Conservation (phyloP, 1,140 invertebrate species). For the Drosophila bipectinata region DNA sequence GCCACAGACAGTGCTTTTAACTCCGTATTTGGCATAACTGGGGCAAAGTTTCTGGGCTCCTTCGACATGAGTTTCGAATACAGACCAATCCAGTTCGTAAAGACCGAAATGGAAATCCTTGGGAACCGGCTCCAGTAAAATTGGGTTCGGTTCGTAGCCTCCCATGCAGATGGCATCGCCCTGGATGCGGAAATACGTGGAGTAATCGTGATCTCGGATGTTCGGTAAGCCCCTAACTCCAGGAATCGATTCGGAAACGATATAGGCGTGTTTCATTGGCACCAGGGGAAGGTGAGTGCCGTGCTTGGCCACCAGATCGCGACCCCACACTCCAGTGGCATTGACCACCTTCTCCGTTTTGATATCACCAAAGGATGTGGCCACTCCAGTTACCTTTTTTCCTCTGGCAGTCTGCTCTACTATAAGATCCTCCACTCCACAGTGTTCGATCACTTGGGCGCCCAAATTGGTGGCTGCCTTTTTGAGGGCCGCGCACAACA, state of each 20-base stretch:
- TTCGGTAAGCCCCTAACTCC: slow-evolving; percentile 91
- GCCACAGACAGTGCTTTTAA: slow-evolving; percentile 93
- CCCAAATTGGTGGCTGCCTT: slow-evolving; percentile 89
- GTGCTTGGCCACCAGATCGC: slow-evolving; percentile 88
- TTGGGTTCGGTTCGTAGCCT: slow-evolving; percentile 94
- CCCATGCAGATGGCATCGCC: slow-evolving; percentile 92
- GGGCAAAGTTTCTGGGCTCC: slow-evolving; percentile 91
- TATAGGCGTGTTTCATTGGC: slow-evolving; percentile 95
- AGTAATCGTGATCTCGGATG: slow-evolving; percentile 92
- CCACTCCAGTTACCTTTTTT: slow-evolving; percentile 90
- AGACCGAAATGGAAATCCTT: slow-evolving; percentile 92
- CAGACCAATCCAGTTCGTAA: slow-evolving; percentile 93
- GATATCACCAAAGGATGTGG: slow-evolving; percentile 87
- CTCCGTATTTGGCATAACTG: slow-evolving; percentile 88
- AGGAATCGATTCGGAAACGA: slow-evolving; percentile 91
- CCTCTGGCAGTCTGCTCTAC: slow-evolving; percentile 84
- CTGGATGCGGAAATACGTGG: slow-evolving; percentile 93
- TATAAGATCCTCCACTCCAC: slow-evolving; percentile 88
- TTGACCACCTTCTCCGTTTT: slow-evolving; percentile 89
- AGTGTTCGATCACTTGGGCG: slow-evolving; percentile 90
- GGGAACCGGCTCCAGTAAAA: slow-evolving; percentile 90
- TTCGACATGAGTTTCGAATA: slow-evolving; percentile 91
- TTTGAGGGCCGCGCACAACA: slow-evolving; percentile 90
- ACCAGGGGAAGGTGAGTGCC: slow-evolving; percentile 90
- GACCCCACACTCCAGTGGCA: slow-evolving; percentile 91